Base-by-base conservation (phyloP, 2,797 vertebrate species). In the Merluccius polli region DNA sequence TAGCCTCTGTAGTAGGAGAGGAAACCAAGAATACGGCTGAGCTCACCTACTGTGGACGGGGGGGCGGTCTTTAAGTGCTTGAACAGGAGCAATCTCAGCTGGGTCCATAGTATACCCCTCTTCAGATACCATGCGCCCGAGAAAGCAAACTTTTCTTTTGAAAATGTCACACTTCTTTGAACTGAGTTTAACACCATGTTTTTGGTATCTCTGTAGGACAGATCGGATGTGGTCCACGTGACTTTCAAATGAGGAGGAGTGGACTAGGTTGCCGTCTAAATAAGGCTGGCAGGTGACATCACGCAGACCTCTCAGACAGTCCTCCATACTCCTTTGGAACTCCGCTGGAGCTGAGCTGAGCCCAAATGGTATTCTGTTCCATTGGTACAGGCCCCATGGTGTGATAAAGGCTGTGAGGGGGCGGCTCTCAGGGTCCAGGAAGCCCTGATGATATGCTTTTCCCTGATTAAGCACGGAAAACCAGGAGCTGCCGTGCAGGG, bases 321-420 rank as follows among this genome's bases (percentile, higher is more conserved):
- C 77, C n/a, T 73, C 80, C 77, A 78, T 81, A 11, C 24, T 73
- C 2, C 69, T 68, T 16, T 78, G 74, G 18, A 83, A 83, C n/a
- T 82, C 81, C 4, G 73, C 79, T 0, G 70, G 84, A 8, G 78
- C 81, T 13, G 78, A 78, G 8, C 75, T 75, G 0, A 79, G 63
- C 0, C 75, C 75, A 38, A 71, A 71, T 2, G 32, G 70, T 2
- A 31, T 70, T 18, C 68, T 31, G 3, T 3, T 12, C 68, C 68
- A 70, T 9, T 70, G 30, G 30, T 70, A 70, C 4, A 70, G 30
- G 30, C 68, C 68, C 68, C 27, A 67, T 10, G 65, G n/a, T n/a
- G n/a, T n/a, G n/a, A n/a, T n/a, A n/a, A n/a, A n/a, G n/a, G n/a
- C n/a, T n/a, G n/a, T n/a, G n/a, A 29, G 27, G 2, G 35, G 69